Evolutionary conservation across 2,888 invertebrate genomes (phyloP), one percentile per base, ranked within the genome.

Genomic region (Boloria selene): DNA sequence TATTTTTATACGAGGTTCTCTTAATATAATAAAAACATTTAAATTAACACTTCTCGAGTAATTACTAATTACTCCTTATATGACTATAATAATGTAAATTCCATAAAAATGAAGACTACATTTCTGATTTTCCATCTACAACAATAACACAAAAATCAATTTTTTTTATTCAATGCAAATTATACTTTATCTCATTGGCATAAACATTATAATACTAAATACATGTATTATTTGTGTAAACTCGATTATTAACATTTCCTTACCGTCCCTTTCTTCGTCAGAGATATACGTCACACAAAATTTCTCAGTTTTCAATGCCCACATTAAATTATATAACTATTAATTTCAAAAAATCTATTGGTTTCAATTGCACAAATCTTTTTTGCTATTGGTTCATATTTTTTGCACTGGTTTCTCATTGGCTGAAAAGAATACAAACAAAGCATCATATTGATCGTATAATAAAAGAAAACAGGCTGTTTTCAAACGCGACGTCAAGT

Each of bases 401-500:
- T n/a, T 26, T 47, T 47, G n/a, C 4, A 42, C 13, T 56, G 13
- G 14, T 16, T 45, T 50, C 2, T 50, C 10, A 73, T 74, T 74
- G 67, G 74, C 52, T 44, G 14, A 22, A 22, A 31, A 13, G 26
- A 6, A 53, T 16, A 60, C 61, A 55, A 63, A 51, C 42, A 58
- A 52, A 52, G 42, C 65, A 49, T 56, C 17, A 63, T 52, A 59
- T 47, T 18, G 17, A 63, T 54, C 47, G 13, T 5, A 3, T 2
- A n/a, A 17, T 13, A 64, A 69, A 70, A 64, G 64, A 71, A 66
- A 75, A 72, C 75, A 47, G n/a, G 59, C 74, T 64, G 18, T 64
- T 65, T 61, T 51, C 60, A 38, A 52, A 62, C 59, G 69, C 83
- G 79, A 83, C 85, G 82, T 79, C 76, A 78, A 69, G 76, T 70